Base-by-base conservation (phyloP, 2,888 invertebrate species). In the Nomada goodeniana region DNA sequence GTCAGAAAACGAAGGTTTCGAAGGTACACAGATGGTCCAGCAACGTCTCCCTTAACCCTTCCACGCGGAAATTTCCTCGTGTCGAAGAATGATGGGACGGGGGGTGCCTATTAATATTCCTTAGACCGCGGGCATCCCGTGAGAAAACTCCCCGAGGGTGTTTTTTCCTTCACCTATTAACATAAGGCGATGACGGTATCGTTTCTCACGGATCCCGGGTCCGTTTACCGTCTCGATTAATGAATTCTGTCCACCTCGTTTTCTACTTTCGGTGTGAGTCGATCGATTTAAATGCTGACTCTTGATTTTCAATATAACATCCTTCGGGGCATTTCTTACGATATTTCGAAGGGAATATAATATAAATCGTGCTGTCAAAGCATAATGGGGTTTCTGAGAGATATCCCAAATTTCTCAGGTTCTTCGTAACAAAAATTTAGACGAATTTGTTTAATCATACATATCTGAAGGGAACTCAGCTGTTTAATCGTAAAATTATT, bases 91-190 rank as follows among this genome's bases (percentile, higher is more conserved):
- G 80, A 82, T 73, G 89, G 86, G 71, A 64, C 71, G 59, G 29
- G 71, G 80, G 71, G 70, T 26, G 79, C 88, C 89, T 89, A 91
- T 91, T 91, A 90, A 91, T 90, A 90, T 91, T 90, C 88, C 87
- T 85, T 86, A 86, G 86, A 86, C 88, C 64, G 76, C 83, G 85
- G 84, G 84, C 36, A 85, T 86, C 84, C 89, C 88, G 86, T 89
- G 91, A 90, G 90, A 90, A 88, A 89, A 83, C 36, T 64, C 74
- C 71, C 82, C 50, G 55, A 68, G 74, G 86, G 76, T 83, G 80
- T 76, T 83, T 80, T 36, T 86, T 85, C 86, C 85, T 88, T 84
- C 85, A 74, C 74, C 82, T 78, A 91, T 91, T 91, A 91, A 86
- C 90, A 91, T 90, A 88, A 87, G 81, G 75, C 85, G 86, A 78